Conservation (phyloP, 2,888 invertebrate genomes). For the Balanococcus diminutus region DNA sequence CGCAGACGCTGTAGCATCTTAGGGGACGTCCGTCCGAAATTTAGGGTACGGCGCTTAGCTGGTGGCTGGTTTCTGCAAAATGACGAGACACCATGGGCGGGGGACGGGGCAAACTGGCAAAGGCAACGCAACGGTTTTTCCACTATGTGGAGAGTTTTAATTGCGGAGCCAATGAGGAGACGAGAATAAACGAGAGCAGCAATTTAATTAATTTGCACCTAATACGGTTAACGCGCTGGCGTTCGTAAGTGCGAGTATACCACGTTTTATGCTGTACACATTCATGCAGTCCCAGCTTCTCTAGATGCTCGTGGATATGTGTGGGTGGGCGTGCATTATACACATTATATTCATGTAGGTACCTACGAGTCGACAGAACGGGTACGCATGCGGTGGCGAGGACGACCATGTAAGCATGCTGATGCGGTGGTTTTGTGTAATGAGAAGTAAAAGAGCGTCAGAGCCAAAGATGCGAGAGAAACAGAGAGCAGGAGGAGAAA, state of each 20-base stretch:
- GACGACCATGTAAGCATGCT: not conserved
- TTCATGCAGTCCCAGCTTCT: not conserved
- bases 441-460: not conserved
- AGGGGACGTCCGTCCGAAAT: constrained; percentile 46
- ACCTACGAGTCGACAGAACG: not conserved
- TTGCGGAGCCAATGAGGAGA: constrained; percentile 21
- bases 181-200: constrained; percentile 23
- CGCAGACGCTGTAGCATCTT: constrained; percentile 56
- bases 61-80: not conserved
- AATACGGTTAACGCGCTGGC: not conserved
- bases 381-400: not conserved
- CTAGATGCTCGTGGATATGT: not conserved
- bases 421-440: not conserved
- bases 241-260: not conserved
- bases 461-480: not conserved
- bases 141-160: not conserved
- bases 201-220: constrained; percentile 35
- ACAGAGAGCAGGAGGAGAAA: not conserved
- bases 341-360: not conserved
- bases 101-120: not conserved
- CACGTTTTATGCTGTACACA: not conserved
- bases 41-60: not conserved
- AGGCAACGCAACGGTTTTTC: not conserved
- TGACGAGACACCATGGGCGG: no score
- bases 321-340: not conserved